Evolutionary conservation across 2,113 vertebrate species (phyloP), one percentile per base, ranked within the genome.

Genomic region (Centropus bengalensis): DNA sequence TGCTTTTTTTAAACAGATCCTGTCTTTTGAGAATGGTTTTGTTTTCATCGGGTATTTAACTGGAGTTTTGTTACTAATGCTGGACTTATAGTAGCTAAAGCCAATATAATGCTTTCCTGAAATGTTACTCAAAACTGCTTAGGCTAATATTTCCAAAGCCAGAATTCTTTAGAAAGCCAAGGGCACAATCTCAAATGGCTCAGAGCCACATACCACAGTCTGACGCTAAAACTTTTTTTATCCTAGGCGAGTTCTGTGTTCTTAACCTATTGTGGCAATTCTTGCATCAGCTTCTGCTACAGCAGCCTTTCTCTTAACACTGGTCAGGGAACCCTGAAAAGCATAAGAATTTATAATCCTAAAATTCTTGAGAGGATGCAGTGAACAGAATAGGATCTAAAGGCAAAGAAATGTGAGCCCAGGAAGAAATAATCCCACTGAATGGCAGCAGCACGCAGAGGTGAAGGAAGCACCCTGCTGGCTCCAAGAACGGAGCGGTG

Each of bases 21-120:
- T 79, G n/a, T 74, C 89, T 88, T 95, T 80, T 74, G 45, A 96
- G 66, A 90, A 68, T 26, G 58, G 63, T 42, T 78, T 73, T 94
- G 76, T 94, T 95, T 96, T 80, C 32, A 91, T 83, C 89, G 90
- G 82, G 71, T 91, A 86, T 92, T 94, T 91, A 89, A 75, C 77
- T 82, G 79, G 96, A 88, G 87, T 97, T 97, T 89, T 91, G 91
- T 97, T 97, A 95, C 95, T 97, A 97, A 97, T 94, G 76, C 93
- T 95, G 70, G 91, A 92, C 89, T 94, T 95, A 94, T 1, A 93
- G 91, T 73, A 96, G 82, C 83, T 95, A 94, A 95, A 94, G 77
- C 83, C 67, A 96, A 86, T 82, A 96, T 93, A 97, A 96, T 97
- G 81, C 89, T 89, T 95, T 91, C 94, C 91, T 13, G 70, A 95